Conservation (phyloP, 1,140 invertebrate species). For the Drosophila tristis region DNA sequence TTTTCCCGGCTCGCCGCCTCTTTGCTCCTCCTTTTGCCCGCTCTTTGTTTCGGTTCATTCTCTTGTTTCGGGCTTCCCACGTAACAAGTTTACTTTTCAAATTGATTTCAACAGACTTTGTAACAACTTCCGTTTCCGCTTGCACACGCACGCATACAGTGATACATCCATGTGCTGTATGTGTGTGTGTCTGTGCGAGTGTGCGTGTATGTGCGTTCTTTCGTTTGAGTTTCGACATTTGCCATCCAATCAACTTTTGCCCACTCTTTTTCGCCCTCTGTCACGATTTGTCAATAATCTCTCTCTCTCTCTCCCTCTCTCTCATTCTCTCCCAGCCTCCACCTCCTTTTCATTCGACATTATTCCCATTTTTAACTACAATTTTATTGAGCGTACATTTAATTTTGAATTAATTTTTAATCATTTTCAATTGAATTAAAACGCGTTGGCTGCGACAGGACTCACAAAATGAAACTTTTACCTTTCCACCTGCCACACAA, state of each 20-base stretch:
- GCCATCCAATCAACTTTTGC: conserved; percentile 39
- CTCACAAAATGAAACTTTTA: conserved; percentile 20
- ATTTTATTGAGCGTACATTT: conserved; percentile 72
- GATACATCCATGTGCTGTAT: conserved; percentile 22
- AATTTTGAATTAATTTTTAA: conserved; percentile 81
- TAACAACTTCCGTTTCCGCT: conserved; percentile 78
- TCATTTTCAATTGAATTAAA: conserved; percentile 76
- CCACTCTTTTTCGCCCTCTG: background rate
- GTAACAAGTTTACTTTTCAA: conserved; percentile 77
- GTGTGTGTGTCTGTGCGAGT: conserved; percentile 1
- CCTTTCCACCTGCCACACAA: conserved; percentile 2
- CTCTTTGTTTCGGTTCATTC: conserved; percentile 23
- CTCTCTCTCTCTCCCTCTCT: background rate
- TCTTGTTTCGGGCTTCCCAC: conserved; percentile 36
- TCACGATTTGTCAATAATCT: conserved; percentile 41
- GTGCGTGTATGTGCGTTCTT: conserved; percentile 7
- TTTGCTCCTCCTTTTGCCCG: background rate
- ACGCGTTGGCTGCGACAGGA: conserved; percentile 40
- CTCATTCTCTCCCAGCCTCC: conserved; percentile 13
- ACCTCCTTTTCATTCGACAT: background rate
- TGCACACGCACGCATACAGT: conserved; percentile 7
- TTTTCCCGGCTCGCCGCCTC: conserved; percentile 22
- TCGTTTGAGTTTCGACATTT: conserved; percentile 66
- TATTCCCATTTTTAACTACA: conserved; percentile 43
- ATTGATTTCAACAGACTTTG: conserved; percentile 79